Percentiles rank a stretch among this genome's conserved stretches.
These are phyloP conservation scores for Luperina nickerlii DNA, from an alignment of 2,888 invertebrate genomes.

Conservation along the genomic window DNA sequence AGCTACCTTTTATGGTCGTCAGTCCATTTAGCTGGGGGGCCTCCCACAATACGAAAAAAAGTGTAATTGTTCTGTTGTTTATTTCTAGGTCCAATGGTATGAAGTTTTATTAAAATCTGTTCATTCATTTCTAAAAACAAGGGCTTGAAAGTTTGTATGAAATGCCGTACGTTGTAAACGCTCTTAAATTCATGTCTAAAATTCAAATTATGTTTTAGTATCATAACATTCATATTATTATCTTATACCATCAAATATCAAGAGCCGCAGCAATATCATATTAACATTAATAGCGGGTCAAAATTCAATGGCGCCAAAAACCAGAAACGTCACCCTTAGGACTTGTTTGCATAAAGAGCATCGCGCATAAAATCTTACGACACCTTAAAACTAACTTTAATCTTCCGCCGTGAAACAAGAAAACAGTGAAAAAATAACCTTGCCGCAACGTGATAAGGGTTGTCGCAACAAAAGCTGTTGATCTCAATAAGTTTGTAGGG, in stretches of 20 bases:
- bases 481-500: slow-evolving; percentile 60
- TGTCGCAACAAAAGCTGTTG: slow-evolving; percentile 21
- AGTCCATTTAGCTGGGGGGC: background rate
- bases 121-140: too few relatives aligned
- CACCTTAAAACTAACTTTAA: slow-evolving; percentile 74
- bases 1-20: background rate
- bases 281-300: slow-evolving; percentile 79
- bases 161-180: too few relatives aligned
- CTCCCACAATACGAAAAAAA: too few relatives aligned
- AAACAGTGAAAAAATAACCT: slow-evolving; percentile 59
- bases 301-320: slow-evolving; percentile 87
- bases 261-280: slow-evolving; percentile 64
- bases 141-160: too few relatives aligned
- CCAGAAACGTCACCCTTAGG: slow-evolving; percentile 87
- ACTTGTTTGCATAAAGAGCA: slow-evolving; percentile 87
- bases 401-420: slow-evolving; percentile 14
- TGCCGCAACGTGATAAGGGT: slow-evolving; percentile 52
- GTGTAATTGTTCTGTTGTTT: too few relatives aligned
- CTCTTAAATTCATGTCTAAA: slow-evolving; percentile 17
- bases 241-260: slow-evolving; percentile 60
- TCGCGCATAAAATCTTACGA: slow-evolving; percentile 89
- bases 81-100: too few relatives aligned
- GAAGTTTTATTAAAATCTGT: too few relatives aligned
- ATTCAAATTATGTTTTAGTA: slow-evolving; percentile 44
- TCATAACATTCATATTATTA: slow-evolving; percentile 56